A percentile compares a stretch with the other conserved stretches of the same genome.
Conservation (phyloP, 2,797 vertebrate species). For the Pachyuromys duprasi region DNA sequence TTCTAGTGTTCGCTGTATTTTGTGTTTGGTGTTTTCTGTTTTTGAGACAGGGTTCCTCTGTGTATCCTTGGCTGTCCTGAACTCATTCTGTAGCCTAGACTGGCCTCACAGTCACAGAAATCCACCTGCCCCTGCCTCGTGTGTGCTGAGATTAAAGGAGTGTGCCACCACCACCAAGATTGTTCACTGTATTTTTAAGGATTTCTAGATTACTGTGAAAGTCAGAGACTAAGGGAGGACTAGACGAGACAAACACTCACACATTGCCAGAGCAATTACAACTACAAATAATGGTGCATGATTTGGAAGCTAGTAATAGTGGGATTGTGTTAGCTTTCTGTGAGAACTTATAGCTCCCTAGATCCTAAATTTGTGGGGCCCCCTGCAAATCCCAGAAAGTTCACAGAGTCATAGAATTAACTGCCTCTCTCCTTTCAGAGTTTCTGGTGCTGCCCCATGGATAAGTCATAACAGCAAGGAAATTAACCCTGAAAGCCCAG, state of each 20-base stretch:
- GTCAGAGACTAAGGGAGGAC: neutral
- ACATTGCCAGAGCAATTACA: constrained; percentile 7
- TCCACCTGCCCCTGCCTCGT: too few relatives aligned
- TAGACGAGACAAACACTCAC: neutral
- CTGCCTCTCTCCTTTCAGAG: neutral
- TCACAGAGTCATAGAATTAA: neutral
- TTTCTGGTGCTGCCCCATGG: neutral
- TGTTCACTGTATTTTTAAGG: neutral
- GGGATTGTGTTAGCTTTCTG: neutral
- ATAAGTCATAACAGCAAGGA: neutral
- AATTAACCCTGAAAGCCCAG: accelerated
- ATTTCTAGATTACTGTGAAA: neutral
- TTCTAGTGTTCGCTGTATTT: neutral
- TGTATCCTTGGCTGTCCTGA: too few relatives aligned
- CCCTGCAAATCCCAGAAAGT: too few relatives aligned
- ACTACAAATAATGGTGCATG: neutral
- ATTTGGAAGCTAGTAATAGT: neutral
- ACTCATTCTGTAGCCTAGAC: too few relatives aligned
- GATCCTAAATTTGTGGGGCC: neutral
- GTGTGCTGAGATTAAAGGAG: too few relatives aligned
- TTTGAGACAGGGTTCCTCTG: too few relatives aligned
- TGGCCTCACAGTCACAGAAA: too few relatives aligned
- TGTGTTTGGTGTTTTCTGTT: too few relatives aligned
- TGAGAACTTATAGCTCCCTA: neutral
- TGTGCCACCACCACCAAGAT: too few relatives aligned